These are phyloP conservation scores for Cyanoderma ruficeps DNA, from an alignment of 2,113 vertebrate genomes.

Conservation along the genomic window DNA sequence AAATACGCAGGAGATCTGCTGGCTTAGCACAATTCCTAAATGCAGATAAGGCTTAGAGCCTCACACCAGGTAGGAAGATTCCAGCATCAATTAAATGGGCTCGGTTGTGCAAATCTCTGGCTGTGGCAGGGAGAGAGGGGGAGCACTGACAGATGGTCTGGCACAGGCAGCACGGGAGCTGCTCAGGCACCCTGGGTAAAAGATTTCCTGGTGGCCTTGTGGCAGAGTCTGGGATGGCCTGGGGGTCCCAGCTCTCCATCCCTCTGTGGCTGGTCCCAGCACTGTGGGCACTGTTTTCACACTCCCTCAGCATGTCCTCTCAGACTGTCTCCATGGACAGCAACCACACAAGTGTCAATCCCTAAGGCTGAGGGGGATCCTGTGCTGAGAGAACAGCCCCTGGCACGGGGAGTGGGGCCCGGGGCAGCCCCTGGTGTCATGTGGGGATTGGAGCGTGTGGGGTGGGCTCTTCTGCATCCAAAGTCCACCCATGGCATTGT, in stretches of 20 bases:
- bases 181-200: not conserved
- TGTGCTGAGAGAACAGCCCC: rapidly evolving
- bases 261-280: not conserved
- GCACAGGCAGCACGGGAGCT: not conserved
- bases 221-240: not conserved
- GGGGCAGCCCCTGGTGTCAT: rapidly evolving
- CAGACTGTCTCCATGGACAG: rapidly evolving
- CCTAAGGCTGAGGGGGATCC: not conserved
- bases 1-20: slow-evolving; percentile 25
- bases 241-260: not conserved
- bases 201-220: not conserved
- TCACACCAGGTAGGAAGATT: slow-evolving; percentile 56
- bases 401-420: not conserved
- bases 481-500: rapidly evolving
- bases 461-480: not conserved
- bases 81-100: slow-evolving; percentile 30
- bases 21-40: slow-evolving; percentile 47
- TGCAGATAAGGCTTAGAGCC: slow-evolving; percentile 54
- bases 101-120: slow-evolving; percentile 39
- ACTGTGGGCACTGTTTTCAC: rapidly evolving
- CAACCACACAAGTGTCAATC: not conserved
- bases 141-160: slow-evolving; percentile 50
- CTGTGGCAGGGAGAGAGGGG: slow-evolving; percentile 23
- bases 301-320: rapidly evolving
- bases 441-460: rapidly evolving